Conservation (phyloP, 2,113 vertebrate genomes). For the Columba janthina region DNA sequence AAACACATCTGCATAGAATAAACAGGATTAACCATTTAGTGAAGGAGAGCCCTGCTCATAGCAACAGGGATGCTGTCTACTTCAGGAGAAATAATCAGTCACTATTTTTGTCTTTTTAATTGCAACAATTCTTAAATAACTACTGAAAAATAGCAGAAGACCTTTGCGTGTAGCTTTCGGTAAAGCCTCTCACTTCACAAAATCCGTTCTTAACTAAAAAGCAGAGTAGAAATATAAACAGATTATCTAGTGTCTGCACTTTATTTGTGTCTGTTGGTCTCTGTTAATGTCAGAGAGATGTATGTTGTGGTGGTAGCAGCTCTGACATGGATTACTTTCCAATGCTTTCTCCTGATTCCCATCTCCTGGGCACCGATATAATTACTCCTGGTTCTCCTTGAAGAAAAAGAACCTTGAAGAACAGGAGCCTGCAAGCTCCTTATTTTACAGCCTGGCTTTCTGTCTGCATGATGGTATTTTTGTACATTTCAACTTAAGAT, state of each 20-base stretch:
- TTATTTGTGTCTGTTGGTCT: conserved; percentile 48
- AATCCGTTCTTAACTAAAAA: conserved; percentile 22
- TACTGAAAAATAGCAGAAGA: conserved; percentile 11
- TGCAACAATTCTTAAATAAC: background rate
- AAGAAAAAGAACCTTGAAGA: background rate
- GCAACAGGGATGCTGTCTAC: background rate
- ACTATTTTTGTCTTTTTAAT: background rate
- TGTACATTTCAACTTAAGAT: background rate
- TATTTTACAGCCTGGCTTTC: background rate
- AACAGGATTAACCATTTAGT: background rate
- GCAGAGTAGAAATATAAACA: conserved; percentile 17
- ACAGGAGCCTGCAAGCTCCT: background rate
- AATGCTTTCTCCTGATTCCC: conserved; percentile 23
- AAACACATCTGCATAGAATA: background rate
- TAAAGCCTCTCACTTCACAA: background rate
- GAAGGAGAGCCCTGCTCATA: background rate
- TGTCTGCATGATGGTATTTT: background rate
- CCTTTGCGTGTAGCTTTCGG: conserved; percentile 18
- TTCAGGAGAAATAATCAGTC: background rate
- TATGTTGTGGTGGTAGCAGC: conserved; percentile 6
- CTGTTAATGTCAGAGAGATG: conserved; percentile 51
- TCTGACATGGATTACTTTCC: conserved; percentile 32
- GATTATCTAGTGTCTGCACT: background rate
- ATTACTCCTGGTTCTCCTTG: background rate
- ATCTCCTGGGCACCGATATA: conserved; percentile 5